A percentile compares a stretch with the other conserved stretches of the same genome.
These are phyloP conservation scores for Actinia equina DNA, from an alignment of 64 coral and sea anemone species.

Conservation along the genomic window DNA sequence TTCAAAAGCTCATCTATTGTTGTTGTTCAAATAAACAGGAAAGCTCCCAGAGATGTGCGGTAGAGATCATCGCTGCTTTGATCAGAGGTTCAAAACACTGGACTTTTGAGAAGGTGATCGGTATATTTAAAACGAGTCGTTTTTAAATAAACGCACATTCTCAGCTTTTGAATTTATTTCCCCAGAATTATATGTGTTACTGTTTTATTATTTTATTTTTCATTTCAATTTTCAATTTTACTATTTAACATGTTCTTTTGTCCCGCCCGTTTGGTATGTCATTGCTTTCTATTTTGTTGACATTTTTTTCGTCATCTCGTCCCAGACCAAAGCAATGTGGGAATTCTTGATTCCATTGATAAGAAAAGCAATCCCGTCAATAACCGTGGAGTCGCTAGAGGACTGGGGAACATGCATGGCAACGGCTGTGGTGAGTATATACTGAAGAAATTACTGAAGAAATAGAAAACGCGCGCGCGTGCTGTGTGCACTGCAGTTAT, in stretches of 20 bases:
- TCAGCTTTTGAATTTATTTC: too few species aligned
- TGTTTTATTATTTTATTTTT: neutral
- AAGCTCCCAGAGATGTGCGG: constrained; percentile 87
- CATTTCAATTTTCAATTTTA: neutral
- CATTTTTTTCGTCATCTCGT: neutral
- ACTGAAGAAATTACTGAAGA: neutral
- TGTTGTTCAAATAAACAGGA: constrained; percentile 44
- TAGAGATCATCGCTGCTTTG: constrained; percentile 82
- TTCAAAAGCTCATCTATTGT: too few species aligned
- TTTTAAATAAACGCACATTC: too few species aligned
- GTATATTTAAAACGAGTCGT: neutral
- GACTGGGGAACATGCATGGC: constrained; percentile 99
- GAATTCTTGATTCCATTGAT: constrained; percentile 87
- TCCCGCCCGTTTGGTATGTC: neutral
- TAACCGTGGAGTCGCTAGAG: constrained; percentile 87
- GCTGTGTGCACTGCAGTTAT: too few species aligned
- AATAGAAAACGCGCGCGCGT: too few species aligned
- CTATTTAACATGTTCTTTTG: neutral
- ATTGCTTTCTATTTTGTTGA: too few species aligned
- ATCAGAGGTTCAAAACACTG: constrained; percentile 99
- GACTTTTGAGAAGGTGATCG: constrained; percentile 78
- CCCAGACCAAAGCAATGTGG: constrained; percentile 74
- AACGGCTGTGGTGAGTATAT: constrained; percentile 66
- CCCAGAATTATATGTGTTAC: neutral
- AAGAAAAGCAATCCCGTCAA: constrained; percentile 54